Evolutionary conservation across 2,888 invertebrate genomes (phyloP), one percentile per base, ranked within the genome.

Genomic region (Maniola hyperantus): DNA sequence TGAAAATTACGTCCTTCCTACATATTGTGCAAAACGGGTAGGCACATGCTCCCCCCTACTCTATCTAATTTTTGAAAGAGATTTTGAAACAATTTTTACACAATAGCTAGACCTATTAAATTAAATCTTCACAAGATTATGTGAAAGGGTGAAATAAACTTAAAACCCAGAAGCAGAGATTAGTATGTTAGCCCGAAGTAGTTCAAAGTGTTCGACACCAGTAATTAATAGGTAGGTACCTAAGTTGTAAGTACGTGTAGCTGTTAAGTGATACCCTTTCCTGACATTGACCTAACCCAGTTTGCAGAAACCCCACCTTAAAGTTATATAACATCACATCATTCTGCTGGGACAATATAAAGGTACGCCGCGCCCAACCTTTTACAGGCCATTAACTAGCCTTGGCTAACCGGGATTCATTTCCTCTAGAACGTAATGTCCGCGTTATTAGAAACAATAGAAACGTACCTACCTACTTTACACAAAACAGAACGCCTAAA

Each of bases 211-310:
- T 26, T 42, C 42, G 13, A 42, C 42, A 42, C 13, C 13, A 2
- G 13, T 13, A 6, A 7, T 10, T 8, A 8, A 44, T 26, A 26
- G 26, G 26, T 26, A n/a, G n/a, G n/a, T 44, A 44, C 39, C 10
- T 44, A 13, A 36, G 36, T 36, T 36, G 8, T 36, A 36, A 36
- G 36, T 39, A 39, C n/a, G n/a, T 10, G 2, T 39, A 39, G 15
- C 15, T 15, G 15, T 6, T 46, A 42, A 13, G 2, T 13, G 5
- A 11, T 42, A 15, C 15, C 65, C 53, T 59, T 55, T 63, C 34
- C 74, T 85, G 87, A 87, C 87, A 82, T 87, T 88, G 84, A 77
- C 77, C 78, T 76, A 87, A 83, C 87, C 87, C 74, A 84, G 70
- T 83, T 86, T 68, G 72, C 72, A 78, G 77, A 79, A 76, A 75